These are phyloP conservation scores for Prietella phreatophila DNA, from an alignment of 2,113 vertebrate species.

Conservation along the genomic window DNA sequence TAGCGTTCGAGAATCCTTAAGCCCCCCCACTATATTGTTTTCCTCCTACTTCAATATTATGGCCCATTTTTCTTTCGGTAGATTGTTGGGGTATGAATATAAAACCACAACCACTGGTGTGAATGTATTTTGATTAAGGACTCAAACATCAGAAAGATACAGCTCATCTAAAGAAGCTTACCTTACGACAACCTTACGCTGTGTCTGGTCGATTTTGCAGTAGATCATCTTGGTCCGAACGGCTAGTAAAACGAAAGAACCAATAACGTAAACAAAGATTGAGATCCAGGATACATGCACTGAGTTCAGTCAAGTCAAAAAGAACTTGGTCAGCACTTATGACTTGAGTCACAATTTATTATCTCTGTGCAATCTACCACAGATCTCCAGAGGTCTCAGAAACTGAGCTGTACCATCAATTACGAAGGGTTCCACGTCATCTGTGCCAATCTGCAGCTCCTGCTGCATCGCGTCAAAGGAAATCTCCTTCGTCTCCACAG, in stretches of 20 bases:
- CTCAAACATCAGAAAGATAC: background rate
- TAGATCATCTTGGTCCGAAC: conserved; percentile 99
- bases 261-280: background rate
- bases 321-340: background rate
- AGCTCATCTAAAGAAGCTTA: conserved; percentile 64
- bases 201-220: conserved; percentile 99
- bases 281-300: background rate
- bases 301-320: background rate
- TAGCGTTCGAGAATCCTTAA: too few species aligned
- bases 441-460: conserved; percentile 91
- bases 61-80: too few species aligned
- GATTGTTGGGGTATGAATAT: too few species aligned
- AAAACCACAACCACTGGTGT: too few species aligned
- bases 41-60: too few species aligned
- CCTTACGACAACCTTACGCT: conserved; percentile 96
- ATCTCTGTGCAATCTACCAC: background rate
- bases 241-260: conserved; percentile 70
- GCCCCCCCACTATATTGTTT: background rate
- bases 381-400: background rate
- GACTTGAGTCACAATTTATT: background rate
- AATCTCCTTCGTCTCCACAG: conserved; percentile 95
- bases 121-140: background rate
- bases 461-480: conserved; percentile 95
- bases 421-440: conserved; percentile 96
- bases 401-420: conserved; percentile 85